Conservation (phyloP, 2,888 invertebrate genomes). For the Drosophila mayaguana region DNA sequence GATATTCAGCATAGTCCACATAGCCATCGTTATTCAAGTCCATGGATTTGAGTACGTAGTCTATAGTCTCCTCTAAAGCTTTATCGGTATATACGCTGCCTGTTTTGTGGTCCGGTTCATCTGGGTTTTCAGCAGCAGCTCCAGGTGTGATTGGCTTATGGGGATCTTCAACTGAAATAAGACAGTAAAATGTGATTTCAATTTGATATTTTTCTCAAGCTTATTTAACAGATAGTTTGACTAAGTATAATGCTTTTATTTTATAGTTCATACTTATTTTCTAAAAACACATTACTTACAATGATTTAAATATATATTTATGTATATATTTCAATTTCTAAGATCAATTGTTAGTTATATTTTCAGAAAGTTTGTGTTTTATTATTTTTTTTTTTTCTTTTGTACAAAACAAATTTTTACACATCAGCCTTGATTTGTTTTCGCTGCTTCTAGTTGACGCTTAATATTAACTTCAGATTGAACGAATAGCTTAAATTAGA, state of each 20-base stretch:
- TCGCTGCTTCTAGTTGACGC: slow-evolving; percentile 52
- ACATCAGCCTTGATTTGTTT: slow-evolving; percentile 69
- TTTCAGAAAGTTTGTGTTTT: slow-evolving; percentile 39
- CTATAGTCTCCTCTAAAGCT: slow-evolving; percentile 86
- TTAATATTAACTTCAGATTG: slow-evolving; percentile 56
- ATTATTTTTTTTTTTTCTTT: slow-evolving; percentile 45
- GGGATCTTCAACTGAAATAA: slow-evolving; percentile 58
- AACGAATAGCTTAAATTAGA: slow-evolving; percentile 54
- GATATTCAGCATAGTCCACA: slow-evolving; percentile 89
- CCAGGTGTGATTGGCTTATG: slow-evolving; percentile 25
- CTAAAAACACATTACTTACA: slow-evolving; percentile 58
- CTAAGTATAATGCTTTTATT: slow-evolving; percentile 16
- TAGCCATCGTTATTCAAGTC: slow-evolving; percentile 91
- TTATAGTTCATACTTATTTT: slow-evolving; percentile 54
- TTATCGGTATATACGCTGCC: slow-evolving; percentile 86
- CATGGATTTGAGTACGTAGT: slow-evolving; percentile 88
- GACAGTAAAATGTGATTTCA: neutral
- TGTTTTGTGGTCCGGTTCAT: slow-evolving; percentile 70
- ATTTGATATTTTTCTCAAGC: neutral
- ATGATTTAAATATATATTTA: slow-evolving; percentile 48
- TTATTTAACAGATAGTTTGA: neutral
- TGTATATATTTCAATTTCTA: slow-evolving; percentile 41
- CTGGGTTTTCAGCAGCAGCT: slow-evolving; percentile 16
- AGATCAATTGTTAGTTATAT: slow-evolving; percentile 39
- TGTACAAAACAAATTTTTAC: slow-evolving; percentile 69